Conservation (phyloP, 2,888 invertebrate species). For the Cenopis cana region DNA sequence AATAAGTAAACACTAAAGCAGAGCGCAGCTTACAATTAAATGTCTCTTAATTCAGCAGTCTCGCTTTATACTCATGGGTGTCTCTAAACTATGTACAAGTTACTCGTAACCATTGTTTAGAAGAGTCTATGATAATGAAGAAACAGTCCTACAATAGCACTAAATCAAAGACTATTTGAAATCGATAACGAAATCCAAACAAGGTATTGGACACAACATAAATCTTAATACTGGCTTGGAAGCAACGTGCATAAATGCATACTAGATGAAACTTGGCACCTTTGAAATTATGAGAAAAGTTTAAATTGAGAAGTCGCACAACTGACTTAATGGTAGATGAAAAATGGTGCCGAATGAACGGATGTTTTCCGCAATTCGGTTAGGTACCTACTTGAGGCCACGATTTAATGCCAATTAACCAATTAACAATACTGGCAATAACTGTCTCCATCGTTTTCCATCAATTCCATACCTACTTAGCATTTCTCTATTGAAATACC, state of each 20-base stretch:
- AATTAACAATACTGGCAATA: too few species aligned
- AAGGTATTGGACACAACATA: conserved; percentile 64
- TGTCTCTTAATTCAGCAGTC: background rate
- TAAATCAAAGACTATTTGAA: conserved; percentile 66
- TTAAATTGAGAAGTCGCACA: conserved; percentile 38
- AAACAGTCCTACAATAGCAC: conserved; percentile 58
- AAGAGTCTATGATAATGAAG: conserved; percentile 47
- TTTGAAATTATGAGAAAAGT: conserved; percentile 40
- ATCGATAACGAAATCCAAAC: conserved; percentile 66
- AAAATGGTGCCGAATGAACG: background rate
- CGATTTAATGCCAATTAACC: too few species aligned
- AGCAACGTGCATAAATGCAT: conserved; percentile 61
- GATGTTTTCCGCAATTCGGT: background rate
- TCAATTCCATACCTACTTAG: too few species aligned
- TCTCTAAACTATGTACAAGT: conserved; percentile 42
- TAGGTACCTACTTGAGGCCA: too few species aligned
- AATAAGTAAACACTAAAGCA: too few species aligned
- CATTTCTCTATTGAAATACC: too few species aligned
- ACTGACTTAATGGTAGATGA: background rate
- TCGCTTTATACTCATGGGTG: background rate
- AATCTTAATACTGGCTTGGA: conserved; percentile 65
- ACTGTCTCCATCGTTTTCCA: too few species aligned
- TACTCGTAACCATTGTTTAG: conserved; percentile 34
- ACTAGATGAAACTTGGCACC: conserved; percentile 55
- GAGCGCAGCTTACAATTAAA: too few species aligned